A percentile compares a stretch with the other conserved stretches of the same genome.
Evolutionary conservation across 2,113 vertebrate genomes (phyloP).

Genomic region (Mustela lutreola): DNA sequence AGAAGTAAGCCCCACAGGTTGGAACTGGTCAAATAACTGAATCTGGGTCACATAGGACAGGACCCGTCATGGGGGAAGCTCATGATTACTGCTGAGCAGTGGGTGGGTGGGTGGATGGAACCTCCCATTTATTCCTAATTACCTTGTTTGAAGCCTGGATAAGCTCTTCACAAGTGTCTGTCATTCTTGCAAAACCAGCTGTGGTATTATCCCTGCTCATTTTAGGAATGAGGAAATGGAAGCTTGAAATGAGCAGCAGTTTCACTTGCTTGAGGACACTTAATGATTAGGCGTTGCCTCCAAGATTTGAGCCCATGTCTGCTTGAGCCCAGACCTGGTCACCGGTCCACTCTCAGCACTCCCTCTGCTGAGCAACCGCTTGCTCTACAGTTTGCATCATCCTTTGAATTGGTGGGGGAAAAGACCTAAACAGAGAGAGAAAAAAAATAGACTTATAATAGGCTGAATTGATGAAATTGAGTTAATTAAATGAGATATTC

Average conservation of each 20-base stretch:
- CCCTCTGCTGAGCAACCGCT: not conserved
- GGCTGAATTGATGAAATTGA: not conserved
- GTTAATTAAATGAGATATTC: not conserved
- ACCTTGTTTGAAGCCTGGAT: not conserved
- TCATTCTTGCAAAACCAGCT: not conserved
- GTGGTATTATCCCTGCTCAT: not conserved
- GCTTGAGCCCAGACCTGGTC: not conserved
- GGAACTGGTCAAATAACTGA: not conserved
- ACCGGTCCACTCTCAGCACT: too few relatives aligned
- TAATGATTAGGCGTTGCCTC: not conserved
- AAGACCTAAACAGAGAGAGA: fast-evolving
- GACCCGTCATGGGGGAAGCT: fast-evolving
- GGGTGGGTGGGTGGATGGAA: not conserved
- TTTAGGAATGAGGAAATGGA: not conserved
- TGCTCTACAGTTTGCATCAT: not conserved
- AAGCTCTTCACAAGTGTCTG: not conserved
- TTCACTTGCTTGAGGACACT: not conserved
- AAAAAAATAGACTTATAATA: too few relatives aligned
- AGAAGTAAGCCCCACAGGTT: not conserved
- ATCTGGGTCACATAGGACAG: not conserved
- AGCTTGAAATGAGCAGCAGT: not conserved
- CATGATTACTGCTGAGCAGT: too few relatives aligned
- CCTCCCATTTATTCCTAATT: not conserved
- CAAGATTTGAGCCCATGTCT: not conserved
- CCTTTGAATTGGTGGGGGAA: not conserved